phyloP scores from a whole-genome alignment of 1,140 invertebrate genomes.

The Linepithema humile region DNA sequence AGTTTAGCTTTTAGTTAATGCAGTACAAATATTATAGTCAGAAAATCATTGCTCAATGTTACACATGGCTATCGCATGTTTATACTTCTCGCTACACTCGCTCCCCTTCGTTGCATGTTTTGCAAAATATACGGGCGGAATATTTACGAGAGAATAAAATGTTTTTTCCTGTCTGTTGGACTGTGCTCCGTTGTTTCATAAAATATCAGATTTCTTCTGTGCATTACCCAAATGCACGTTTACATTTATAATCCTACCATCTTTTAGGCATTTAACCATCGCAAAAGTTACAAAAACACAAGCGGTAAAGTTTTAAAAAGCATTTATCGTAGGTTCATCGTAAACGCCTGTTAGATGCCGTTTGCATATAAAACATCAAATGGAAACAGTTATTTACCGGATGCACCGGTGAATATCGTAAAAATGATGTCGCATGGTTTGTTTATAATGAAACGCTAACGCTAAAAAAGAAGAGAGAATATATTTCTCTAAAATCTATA shows the following conservation, averaged over 20 bases:
- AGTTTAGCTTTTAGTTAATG: slow-evolving; percentile 41
- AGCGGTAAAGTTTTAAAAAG: slow-evolving; percentile 12
- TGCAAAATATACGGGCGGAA: slow-evolving; percentile 39
- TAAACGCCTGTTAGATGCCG: slow-evolving; percentile 22
- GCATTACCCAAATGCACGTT: slow-evolving; percentile 41
- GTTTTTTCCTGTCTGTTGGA: slow-evolving; percentile 50
- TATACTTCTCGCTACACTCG: neutral
- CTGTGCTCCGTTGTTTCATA: slow-evolving; percentile 51
- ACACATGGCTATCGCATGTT: slow-evolving; percentile 17
- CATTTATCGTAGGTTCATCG: slow-evolving; percentile 17
- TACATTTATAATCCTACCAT: slow-evolving; percentile 54
- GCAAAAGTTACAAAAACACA: slow-evolving; percentile 30
- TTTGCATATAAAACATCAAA: slow-evolving; percentile 26
- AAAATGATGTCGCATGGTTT: slow-evolving; percentile 14
- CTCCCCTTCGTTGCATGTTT: slow-evolving; percentile 35
- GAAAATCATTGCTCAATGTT: slow-evolving; percentile 36
- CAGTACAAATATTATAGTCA: slow-evolving; percentile 18
- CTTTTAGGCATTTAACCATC: slow-evolving; percentile 45
- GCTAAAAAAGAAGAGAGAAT: neutral
- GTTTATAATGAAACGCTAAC: neutral
- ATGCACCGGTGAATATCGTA: neutral
- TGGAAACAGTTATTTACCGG: slow-evolving; percentile 27
- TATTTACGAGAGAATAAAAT: slow-evolving; percentile 51
- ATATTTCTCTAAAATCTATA: neutral
- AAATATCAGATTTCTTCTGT: slow-evolving; percentile 59